Conservation (phyloP, 1,140 invertebrate genomes). For the Brachionus manjavacas region DNA sequence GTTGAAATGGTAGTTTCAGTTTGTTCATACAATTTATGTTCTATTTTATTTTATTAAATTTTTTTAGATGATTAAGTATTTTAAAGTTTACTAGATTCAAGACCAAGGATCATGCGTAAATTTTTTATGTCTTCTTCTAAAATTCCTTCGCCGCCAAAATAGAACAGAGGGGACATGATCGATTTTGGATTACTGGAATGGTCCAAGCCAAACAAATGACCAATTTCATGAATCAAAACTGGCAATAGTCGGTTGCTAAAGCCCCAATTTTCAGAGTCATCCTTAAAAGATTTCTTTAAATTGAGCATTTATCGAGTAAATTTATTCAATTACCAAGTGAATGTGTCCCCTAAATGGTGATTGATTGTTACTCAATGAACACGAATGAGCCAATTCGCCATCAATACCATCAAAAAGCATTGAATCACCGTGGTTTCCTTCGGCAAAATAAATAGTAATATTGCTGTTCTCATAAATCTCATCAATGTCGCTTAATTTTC, state of each 20-base stretch:
- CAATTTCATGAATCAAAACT: conserved; percentile 35
- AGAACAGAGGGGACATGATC: conserved; percentile 23
- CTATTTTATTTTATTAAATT: not conserved
- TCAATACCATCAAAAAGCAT: conserved; percentile 40
- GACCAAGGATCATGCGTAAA: conserved; percentile 28
- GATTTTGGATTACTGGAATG: conserved; percentile 41
- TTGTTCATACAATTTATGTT: not conserved
- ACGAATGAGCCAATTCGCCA: conserved; percentile 41
- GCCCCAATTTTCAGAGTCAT: conserved; percentile 37
- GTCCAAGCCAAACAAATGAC: conserved; percentile 38
- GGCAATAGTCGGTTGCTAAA: not conserved
- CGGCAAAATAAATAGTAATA: conserved; percentile 37
- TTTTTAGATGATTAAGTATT: not conserved
- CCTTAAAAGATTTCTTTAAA: not conserved
- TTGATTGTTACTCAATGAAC: conserved; percentile 28
- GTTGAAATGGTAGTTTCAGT: not conserved
- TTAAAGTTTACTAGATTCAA: conserved; percentile 11
- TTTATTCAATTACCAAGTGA: conserved; percentile 18
- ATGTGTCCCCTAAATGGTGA: conserved; percentile 37
- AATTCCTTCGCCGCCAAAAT: conserved; percentile 18
- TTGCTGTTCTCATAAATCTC: conserved; percentile 40
- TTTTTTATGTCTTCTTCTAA: conserved; percentile 34
- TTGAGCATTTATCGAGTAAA: not conserved
- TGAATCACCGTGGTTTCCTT: conserved; percentile 39
- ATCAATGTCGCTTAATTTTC: conserved; percentile 3